phyloP scores from a whole-genome alignment of 92 coral and sea anemone genomes.

The Zoanthus sansibaricus region DNA sequence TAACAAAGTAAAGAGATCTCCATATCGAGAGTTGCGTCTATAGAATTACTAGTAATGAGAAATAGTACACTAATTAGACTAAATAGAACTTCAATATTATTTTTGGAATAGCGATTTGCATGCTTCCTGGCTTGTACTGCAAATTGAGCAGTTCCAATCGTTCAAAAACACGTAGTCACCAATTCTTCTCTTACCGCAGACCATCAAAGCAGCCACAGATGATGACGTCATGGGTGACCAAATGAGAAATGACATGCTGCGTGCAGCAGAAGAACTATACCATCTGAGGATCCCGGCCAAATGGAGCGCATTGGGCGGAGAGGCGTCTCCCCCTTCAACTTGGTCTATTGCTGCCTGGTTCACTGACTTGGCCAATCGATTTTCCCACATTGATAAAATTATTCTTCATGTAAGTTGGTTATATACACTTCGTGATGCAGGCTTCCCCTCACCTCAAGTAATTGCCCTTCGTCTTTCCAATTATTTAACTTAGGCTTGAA shows the following conservation, averaged over 20 bases:
- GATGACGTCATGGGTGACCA: constrained; percentile 89
- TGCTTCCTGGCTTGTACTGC: too few species aligned
- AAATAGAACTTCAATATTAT: too few species aligned
- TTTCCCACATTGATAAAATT: constrained; percentile 91
- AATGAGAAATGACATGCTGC: constrained; percentile 81
- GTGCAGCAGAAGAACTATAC: constrained; percentile 86
- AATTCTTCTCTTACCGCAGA: constrained; percentile 46
- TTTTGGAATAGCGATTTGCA: too few species aligned
- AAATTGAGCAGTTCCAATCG: not conserved
- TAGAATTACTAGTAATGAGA: too few species aligned
- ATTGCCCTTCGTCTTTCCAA: too few species aligned
- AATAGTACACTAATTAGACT: too few species aligned
- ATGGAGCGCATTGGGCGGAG: constrained; percentile 87
- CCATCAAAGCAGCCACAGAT: constrained; percentile 85
- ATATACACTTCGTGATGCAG: not conserved
- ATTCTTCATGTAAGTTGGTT: constrained; percentile 78
- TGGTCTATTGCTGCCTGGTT: constrained; percentile 97
- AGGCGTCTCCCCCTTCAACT: constrained; percentile 86
- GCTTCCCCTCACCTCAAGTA: too few species aligned
- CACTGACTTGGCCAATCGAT: constrained; percentile 86
- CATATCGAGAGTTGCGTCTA: too few species aligned
- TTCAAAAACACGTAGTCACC: too few species aligned
- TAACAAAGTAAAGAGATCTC: too few species aligned
- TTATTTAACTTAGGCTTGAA: too few species aligned
- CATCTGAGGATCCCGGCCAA: constrained; percentile 85